A percentile compares a stretch with the other conserved stretches of the same genome.
phyloP scores from a whole-genome alignment of 2,113 vertebrate genomes.

The Formicarius rufipectus region DNA sequence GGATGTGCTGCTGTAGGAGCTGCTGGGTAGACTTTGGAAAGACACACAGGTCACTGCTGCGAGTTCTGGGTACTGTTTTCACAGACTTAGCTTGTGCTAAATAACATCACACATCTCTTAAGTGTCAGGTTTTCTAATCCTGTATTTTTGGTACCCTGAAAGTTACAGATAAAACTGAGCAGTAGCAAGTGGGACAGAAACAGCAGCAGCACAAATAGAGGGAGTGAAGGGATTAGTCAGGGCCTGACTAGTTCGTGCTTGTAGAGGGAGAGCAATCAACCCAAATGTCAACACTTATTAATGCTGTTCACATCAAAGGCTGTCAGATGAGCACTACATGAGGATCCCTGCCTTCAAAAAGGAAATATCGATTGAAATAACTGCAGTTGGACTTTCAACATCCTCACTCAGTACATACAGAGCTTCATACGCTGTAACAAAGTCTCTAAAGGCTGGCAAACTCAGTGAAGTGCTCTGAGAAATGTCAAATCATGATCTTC shows the following conservation, averaged over 20 bases:
- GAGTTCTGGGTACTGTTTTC: background rate
- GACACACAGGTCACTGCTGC: rapidly evolving
- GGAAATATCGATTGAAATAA: constrained; percentile 64
- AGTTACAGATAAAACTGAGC: constrained; percentile 14
- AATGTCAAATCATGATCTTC: constrained; percentile 54
- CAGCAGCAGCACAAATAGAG: background rate
- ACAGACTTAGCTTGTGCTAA: background rate
- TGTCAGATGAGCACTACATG: background rate
- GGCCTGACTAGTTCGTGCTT: background rate
- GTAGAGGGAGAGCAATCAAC: constrained; percentile 39
- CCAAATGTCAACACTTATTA: constrained; percentile 53
- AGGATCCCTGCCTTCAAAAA: constrained; percentile 19
- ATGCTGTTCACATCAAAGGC: constrained; percentile 36
- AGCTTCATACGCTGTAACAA: constrained; percentile 20
- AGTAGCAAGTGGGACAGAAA: background rate
- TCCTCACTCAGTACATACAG: constrained; percentile 13
- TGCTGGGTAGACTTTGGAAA: background rate
- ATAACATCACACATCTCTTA: background rate
- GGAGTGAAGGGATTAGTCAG: constrained; percentile 19
- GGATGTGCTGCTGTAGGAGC: background rate
- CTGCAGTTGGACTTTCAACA: constrained; percentile 21
- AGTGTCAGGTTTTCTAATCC: background rate
- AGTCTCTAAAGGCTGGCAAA: constrained; percentile 12
- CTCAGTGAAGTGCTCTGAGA: constrained; percentile 31
- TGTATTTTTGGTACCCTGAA: background rate